These are phyloP conservation scores for Pterobdella sp. DNA, from an alignment of 2,888 invertebrate species.

Conservation along the genomic window DNA sequence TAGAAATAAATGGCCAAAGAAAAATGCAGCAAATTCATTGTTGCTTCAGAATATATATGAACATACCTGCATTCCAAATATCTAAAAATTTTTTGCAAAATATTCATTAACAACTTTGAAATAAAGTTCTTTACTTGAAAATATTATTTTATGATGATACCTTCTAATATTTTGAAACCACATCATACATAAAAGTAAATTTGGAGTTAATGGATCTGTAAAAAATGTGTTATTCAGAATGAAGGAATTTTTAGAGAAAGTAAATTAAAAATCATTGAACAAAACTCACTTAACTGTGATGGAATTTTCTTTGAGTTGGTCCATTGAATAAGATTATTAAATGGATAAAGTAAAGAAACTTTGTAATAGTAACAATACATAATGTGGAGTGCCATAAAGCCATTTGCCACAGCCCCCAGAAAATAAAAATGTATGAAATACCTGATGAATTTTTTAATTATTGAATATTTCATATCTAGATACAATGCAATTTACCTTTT, in stretches of 20 bases:
- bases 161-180: conserved; percentile 18
- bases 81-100: no score
- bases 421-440: conserved; percentile 16
- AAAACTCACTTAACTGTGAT: neutral
- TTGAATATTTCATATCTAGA: neutral
- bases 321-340: neutral
- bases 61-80: conserved; percentile 6
- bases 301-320: neutral
- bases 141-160: neutral
- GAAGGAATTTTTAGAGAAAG: neutral
- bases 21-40: conserved; percentile 21
- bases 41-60: conserved; percentile 6
- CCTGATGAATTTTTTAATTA: neutral
- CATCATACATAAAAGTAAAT: conserved; percentile 11
- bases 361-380: conserved; percentile 10
- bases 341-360: neutral
- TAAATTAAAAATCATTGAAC: neutral
- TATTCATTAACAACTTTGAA: no score
- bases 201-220: neutral
- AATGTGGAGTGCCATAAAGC: neutral
- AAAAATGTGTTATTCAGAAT: neutral
- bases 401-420: neutral
- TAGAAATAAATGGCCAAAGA: conserved; percentile 10
- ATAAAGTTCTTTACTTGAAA: no score
- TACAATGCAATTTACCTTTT: neutral